Evolutionary conservation across 1,140 invertebrate genomes (phyloP).

Genomic region (Drosophila dunni): DNA sequence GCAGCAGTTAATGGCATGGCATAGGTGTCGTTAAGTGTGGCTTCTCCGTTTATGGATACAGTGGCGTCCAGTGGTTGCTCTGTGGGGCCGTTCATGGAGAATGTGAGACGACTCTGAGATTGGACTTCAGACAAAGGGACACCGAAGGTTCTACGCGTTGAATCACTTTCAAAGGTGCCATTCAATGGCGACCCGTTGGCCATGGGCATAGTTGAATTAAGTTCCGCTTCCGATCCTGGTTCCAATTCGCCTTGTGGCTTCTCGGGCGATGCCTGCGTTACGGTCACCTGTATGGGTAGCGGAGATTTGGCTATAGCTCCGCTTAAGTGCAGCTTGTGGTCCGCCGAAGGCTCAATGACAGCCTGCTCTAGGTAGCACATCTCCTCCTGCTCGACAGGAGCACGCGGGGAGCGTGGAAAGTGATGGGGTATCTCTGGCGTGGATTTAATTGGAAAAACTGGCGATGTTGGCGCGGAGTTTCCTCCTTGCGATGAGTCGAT

Average conservation of each 20-base stretch:
- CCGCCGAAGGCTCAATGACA: slow-evolving; percentile 28
- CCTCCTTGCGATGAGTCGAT: slow-evolving; percentile 3
- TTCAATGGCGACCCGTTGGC: slow-evolving; percentile 20
- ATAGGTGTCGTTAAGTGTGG: slow-evolving; percentile 15
- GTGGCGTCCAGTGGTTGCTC: neutral
- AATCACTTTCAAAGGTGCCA: slow-evolving; percentile 37
- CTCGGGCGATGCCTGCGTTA: slow-evolving; percentile 51
- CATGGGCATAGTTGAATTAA: slow-evolving; percentile 39
- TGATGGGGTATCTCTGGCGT: slow-evolving; percentile 35
- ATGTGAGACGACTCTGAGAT: slow-evolving; percentile 31
- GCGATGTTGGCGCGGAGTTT: slow-evolving; percentile 50
- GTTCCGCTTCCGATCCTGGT: neutral
- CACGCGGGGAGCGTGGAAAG: slow-evolving; percentile 70
- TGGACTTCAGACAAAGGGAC: slow-evolving; percentile 15
- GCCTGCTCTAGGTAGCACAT: slow-evolving; percentile 63
- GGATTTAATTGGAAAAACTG: slow-evolving; percentile 64
- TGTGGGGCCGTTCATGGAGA: slow-evolving; percentile 12
- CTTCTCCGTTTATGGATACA: neutral
- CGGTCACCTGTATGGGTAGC: slow-evolving; percentile 38
- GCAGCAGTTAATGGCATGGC: slow-evolving; percentile 12
- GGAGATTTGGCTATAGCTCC: slow-evolving; percentile 54
- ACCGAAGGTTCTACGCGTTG: slow-evolving; percentile 19
- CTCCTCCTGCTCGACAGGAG: slow-evolving; percentile 45
- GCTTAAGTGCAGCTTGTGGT: slow-evolving; percentile 27
- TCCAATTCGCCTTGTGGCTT: slow-evolving; percentile 4